These are phyloP conservation scores for Dromaius novaehollandiae DNA, from an alignment of 2,113 vertebrate genomes.

Conservation along the genomic window DNA sequence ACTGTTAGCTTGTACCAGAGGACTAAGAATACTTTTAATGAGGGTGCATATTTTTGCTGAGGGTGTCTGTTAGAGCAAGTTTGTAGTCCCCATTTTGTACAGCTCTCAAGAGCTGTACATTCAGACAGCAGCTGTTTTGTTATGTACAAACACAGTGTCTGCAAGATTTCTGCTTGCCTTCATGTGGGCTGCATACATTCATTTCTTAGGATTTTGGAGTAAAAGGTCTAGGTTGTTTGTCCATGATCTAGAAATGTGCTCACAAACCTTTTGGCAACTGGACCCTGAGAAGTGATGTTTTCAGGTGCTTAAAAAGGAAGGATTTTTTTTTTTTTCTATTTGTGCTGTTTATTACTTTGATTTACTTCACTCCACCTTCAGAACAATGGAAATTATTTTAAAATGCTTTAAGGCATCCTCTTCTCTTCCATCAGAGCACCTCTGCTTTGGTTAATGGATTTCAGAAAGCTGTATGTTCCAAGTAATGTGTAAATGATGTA, in stretches of 20 bases:
- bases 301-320: not conserved
- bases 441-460: conserved; percentile 26
- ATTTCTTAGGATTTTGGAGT: not conserved
- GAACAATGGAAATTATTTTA: not conserved
- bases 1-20: not conserved
- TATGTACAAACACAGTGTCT: not conserved
- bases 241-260: not conserved
- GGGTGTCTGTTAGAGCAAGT: not conserved
- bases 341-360: not conserved
- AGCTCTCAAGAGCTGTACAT: not conserved
- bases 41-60: not conserved
- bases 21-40: not conserved
- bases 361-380: not conserved
- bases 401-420: not conserved
- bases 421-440: not conserved
- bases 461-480: not conserved
- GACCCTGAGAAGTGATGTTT: not conserved
- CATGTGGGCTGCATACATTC: not conserved
- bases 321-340: not conserved
- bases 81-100: not conserved
- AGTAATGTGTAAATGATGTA: conserved; percentile 22
- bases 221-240: not conserved
- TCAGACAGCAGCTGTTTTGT: not conserved
- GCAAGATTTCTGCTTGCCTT: not conserved
- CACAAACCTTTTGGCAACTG: not conserved